These are phyloP conservation scores for Drosophila truncata DNA, from an alignment of 1,140 invertebrate genomes.

Conservation along the genomic window DNA sequence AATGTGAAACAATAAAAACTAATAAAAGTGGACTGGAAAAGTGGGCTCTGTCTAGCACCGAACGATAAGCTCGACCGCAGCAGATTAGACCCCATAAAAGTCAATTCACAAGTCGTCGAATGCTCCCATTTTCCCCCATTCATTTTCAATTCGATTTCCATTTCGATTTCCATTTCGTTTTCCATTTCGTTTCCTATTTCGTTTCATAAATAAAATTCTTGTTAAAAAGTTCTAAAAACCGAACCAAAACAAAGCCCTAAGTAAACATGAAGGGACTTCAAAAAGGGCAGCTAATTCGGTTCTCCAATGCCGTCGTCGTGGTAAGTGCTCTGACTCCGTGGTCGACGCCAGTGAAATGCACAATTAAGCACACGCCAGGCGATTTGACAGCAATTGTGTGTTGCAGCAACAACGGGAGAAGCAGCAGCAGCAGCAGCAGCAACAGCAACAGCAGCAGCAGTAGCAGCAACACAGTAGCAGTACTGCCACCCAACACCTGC, in stretches of 20 bases:
- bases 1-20: slow-evolving; percentile 69
- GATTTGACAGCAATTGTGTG: slow-evolving; percentile 69
- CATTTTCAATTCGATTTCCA: slow-evolving; percentile 10
- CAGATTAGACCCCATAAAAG: slow-evolving; percentile 49
- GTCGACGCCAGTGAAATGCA: slow-evolving; percentile 48
- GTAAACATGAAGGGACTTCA: slow-evolving; percentile 50
- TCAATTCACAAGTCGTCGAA: slow-evolving; percentile 54
- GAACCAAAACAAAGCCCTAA: slow-evolving; percentile 40
- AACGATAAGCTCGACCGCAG: slow-evolving; percentile 48
- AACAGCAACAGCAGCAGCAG: not conserved
- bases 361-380: slow-evolving; percentile 65
- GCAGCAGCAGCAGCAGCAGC: slow-evolving; percentile 2
- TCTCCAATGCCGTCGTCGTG: slow-evolving; percentile 5
- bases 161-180: slow-evolving; percentile 7
- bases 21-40: slow-evolving; percentile 37
- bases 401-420: slow-evolving; percentile 18
- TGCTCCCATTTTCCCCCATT: slow-evolving; percentile 16
- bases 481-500: slow-evolving; percentile 29
- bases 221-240: slow-evolving; percentile 63
- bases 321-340: slow-evolving; percentile 30
- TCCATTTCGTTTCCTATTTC: slow-evolving; percentile 11
- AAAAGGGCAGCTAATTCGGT: slow-evolving; percentile 36
- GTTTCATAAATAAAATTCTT: slow-evolving; percentile 60
- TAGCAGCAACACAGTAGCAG: slow-evolving; percentile 15
- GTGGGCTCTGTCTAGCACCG: slow-evolving; percentile 13